phyloP scores from a whole-genome alignment of 2,888 invertebrate species.

The Cancer borealis region DNA sequence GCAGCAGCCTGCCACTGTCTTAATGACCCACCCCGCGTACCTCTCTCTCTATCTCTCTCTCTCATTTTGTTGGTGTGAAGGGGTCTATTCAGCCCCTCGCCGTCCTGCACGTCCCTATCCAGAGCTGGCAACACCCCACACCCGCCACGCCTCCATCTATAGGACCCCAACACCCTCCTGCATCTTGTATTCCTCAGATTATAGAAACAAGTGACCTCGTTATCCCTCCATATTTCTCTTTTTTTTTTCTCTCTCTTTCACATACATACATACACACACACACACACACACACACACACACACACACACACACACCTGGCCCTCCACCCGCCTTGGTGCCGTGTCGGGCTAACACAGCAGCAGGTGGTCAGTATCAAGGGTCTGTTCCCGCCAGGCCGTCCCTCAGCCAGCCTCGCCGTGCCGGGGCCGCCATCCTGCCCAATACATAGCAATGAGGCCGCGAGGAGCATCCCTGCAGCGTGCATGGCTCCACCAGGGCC shows the following conservation, averaged over 20 bases:
- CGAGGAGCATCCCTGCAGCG: constrained; percentile 10
- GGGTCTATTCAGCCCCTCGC: no score
- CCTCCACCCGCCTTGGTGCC: not conserved
- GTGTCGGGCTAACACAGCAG: not conserved
- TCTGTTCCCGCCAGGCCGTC: constrained; percentile 2
- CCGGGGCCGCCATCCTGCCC: not conserved
- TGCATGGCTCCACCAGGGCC: constrained; percentile 18
- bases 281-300: not conserved
- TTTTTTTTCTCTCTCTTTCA: constrained; percentile 17
- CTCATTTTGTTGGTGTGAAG: no score
- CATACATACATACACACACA: not conserved
- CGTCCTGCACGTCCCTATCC: no score
- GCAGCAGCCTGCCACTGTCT: not conserved
- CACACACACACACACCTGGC: not conserved
- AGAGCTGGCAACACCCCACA: not conserved
- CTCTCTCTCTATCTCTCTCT: not conserved
- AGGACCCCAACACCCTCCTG: no score
- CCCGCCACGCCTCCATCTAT: no score
- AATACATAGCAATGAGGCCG: not conserved
- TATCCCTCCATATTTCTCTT: not conserved
- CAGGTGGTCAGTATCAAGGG: not conserved
- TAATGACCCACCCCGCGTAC: not conserved
- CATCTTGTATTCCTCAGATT: no score
- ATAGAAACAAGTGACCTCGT: no score
- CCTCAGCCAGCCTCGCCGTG: not conserved